A percentile compares a stretch with the other conserved stretches of the same genome.
These are phyloP conservation scores for Malthinus flaveolus DNA, from an alignment of 2,888 invertebrate genomes.

Conservation along the genomic window DNA sequence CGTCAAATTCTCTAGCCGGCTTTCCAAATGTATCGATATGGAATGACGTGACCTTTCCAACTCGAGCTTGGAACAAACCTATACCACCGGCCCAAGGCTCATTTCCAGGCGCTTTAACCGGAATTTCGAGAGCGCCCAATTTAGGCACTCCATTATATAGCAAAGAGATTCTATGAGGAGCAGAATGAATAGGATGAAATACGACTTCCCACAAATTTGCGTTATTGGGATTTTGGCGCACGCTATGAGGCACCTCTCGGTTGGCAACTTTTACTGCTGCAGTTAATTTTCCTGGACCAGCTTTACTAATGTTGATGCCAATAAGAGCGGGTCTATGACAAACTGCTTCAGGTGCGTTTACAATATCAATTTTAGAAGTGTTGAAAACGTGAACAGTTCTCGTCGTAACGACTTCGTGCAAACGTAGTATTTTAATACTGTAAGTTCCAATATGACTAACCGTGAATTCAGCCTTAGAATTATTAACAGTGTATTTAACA, in stretches of 20 bases:
- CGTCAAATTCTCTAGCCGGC: slow-evolving; percentile 87
- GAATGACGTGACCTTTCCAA: slow-evolving; percentile 82
- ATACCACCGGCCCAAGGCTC: slow-evolving; percentile 69
- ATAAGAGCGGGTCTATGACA: slow-evolving; percentile 82
- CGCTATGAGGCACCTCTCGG: slow-evolving; percentile 78
- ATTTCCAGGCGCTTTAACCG: slow-evolving; percentile 52
- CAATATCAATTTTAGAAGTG: slow-evolving; percentile 58
- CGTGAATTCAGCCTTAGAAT: slow-evolving; percentile 54
- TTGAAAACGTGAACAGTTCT: slow-evolving; percentile 72
- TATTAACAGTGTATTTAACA: slow-evolving; percentile 50
- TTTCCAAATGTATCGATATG: slow-evolving; percentile 86
- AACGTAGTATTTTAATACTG: slow-evolving; percentile 40
- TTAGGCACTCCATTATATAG: slow-evolving; percentile 85
- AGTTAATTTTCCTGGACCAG: slow-evolving; percentile 82
- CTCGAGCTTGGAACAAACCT: slow-evolving; percentile 84
- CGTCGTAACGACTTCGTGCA: slow-evolving; percentile 48
- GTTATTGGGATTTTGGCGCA: slow-evolving; percentile 70
- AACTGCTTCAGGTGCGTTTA: slow-evolving; percentile 64
- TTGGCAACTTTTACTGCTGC: slow-evolving; percentile 82
- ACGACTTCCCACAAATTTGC: slow-evolving; percentile 79
- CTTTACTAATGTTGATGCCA: slow-evolving; percentile 64
- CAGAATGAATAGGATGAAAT: slow-evolving; percentile 85
- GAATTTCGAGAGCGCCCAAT: slow-evolving; percentile 61
- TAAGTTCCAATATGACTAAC: slow-evolving; percentile 64
- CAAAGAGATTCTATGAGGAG: slow-evolving; percentile 84